phyloP scores from a whole-genome alignment of 2,888 invertebrate species.

The Synanthedon vespiformis region DNA sequence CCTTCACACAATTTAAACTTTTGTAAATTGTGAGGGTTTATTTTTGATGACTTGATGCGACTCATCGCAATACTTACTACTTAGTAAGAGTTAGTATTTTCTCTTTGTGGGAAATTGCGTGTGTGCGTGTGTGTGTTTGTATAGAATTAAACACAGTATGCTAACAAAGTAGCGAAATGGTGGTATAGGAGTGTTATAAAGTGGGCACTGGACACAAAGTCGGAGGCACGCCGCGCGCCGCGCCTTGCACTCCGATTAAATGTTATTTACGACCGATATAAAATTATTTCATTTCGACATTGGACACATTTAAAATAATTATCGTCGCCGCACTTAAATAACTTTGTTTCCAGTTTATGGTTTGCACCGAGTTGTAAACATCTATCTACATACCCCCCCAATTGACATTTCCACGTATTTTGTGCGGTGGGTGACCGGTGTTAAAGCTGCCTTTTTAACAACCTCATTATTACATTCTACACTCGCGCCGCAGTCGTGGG shows the following conservation, averaged over 20 bases:
- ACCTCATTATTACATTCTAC: no score
- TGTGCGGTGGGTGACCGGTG: neutral
- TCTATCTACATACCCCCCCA: neutral
- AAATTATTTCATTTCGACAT: constrained; percentile 44
- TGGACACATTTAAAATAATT: constrained; percentile 48
- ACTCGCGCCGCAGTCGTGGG: neutral
- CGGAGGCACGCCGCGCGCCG: constrained; percentile 3
- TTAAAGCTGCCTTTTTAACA: no score
- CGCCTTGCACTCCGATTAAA: constrained; percentile 25
- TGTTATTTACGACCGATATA: constrained; percentile 48
- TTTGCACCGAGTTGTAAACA: constrained; percentile 11
- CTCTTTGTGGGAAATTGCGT: no score
- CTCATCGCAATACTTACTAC: no score
- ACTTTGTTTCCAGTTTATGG: constrained; percentile 43
- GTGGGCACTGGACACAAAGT: constrained; percentile 8
- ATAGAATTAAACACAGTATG: no score
- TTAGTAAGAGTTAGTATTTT: no score
- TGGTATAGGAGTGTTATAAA: constrained; percentile 8
- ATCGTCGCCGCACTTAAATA: constrained; percentile 40
- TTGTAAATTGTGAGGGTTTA: no score
- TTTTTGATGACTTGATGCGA: no score
- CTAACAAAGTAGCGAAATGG: neutral
- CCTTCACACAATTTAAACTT: no score
- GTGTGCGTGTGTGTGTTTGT: no score
- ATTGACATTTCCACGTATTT: neutral